Percentiles rank a stretch among this genome's conserved stretches.
phyloP scores from a whole-genome alignment of 2,888 invertebrate genomes.

The Omphaloscelis lunosa region DNA sequence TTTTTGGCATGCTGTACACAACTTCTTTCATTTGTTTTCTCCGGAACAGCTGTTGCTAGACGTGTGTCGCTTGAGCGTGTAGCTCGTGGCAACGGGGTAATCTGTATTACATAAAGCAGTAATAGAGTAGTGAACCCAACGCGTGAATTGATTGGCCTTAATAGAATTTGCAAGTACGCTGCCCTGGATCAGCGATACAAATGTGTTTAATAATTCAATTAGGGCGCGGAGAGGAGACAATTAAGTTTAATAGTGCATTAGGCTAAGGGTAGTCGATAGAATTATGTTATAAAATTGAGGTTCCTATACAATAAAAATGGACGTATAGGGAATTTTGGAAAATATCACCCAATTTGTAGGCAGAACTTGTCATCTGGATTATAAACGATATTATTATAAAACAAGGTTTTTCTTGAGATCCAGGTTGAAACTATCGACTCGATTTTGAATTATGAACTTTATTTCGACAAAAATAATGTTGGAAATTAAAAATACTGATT shows the following conservation, averaged over 20 bases:
- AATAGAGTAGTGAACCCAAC: slow-evolving; percentile 6
- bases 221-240: neutral
- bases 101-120: slow-evolving; percentile 6
- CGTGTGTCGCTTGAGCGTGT: neutral
- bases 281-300: neutral
- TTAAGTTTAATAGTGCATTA: slow-evolving; percentile 39
- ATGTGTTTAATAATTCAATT: slow-evolving; percentile 43
- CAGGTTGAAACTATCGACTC: no score
- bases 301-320: neutral
- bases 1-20: neutral
- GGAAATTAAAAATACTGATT: no score
- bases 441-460: no score
- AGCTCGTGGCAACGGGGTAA: neutral
- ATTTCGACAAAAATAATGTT: no score
- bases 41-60: neutral
- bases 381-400: no score
- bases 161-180: slow-evolving; percentile 46
- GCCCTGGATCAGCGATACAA: neutral
- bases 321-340: neutral
- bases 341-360: no score
- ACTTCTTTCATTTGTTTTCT: neutral
- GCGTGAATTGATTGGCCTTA: slow-evolving; percentile 48
- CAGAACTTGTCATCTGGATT: no score
- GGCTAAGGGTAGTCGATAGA: neutral
- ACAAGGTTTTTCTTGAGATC: no score